A percentile compares a stretch with the other conserved stretches of the same genome.
phyloP scores from a whole-genome alignment of 2,113 vertebrate species.

The Chamaetylas fuelleborni region DNA sequence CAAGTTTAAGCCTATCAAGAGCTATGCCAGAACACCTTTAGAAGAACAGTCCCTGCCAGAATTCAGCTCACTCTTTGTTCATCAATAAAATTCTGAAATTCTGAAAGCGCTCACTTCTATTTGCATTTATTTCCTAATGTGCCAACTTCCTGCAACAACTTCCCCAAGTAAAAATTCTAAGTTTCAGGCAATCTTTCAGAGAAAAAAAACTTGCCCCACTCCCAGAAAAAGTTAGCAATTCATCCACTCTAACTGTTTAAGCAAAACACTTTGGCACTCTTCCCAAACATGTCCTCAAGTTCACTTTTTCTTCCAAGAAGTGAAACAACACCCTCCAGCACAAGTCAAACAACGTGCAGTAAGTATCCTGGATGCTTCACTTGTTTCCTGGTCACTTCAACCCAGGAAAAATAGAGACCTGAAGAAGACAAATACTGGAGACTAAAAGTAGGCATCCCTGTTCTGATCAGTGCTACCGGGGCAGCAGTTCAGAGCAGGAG shows the following conservation, averaged over 20 bases:
- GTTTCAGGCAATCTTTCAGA: neutral
- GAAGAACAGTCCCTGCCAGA: neutral
- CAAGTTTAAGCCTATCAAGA: neutral
- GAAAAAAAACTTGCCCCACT: neutral
- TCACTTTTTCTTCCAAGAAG: neutral
- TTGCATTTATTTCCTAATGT: neutral
- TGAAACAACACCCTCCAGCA: neutral
- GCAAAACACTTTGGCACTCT: neutral
- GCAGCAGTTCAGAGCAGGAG: neutral
- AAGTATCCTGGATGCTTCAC: neutral
- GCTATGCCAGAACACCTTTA: neutral
- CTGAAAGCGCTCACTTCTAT: neutral
- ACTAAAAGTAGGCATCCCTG: neutral
- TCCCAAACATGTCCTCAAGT: neutral
- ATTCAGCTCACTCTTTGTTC: neutral
- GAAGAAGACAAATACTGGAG: neutral
- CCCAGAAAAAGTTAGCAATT: neutral
- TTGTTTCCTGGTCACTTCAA: neutral
- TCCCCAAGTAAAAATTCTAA: neutral
- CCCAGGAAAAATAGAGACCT: neutral
- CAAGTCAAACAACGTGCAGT: neutral
- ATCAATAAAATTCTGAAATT: neutral
- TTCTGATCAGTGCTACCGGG: neutral
- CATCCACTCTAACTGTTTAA: neutral
- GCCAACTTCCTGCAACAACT: neutral